These are phyloP conservation scores for Ploceus nigricollis DNA, from an alignment of 2,113 vertebrate genomes.

Conservation along the genomic window DNA sequence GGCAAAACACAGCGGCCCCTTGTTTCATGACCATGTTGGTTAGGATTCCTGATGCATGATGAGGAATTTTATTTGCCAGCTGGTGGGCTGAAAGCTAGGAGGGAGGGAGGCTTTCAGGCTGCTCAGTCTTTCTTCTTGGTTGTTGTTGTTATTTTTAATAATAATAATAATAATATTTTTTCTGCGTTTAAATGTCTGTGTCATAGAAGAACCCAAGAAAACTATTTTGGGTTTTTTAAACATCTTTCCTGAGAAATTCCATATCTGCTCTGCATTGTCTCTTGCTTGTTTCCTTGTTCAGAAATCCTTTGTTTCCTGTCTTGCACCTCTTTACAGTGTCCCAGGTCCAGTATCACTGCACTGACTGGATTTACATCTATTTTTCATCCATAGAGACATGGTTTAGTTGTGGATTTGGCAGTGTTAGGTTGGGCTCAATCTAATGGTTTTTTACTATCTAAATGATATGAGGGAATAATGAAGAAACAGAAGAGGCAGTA, in stretches of 20 bases:
- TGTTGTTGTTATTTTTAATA: neutral
- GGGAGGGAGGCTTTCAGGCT: neutral
- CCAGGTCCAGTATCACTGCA: neutral
- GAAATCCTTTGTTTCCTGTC: neutral
- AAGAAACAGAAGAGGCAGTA: neutral
- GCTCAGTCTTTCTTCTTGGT: neutral
- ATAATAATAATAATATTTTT: neutral
- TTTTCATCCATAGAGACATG: accelerated
- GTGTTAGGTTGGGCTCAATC: neutral
- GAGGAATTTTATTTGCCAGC: neutral
- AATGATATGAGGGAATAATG: neutral
- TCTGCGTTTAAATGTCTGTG: neutral
- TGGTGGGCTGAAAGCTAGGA: neutral
- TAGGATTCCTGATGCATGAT: neutral
- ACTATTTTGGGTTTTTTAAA: neutral
- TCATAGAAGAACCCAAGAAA: neutral
- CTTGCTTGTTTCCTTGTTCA: neutral
- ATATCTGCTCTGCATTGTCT: accelerated
- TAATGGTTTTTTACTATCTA: neutral
- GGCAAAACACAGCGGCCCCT: neutral
- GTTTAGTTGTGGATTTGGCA: neutral
- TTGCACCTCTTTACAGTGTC: neutral
- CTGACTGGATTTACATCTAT: neutral
- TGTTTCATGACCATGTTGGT: accelerated
- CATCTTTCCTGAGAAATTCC: neutral